Conservation (phyloP, 2,888 invertebrate genomes). For the Callyntrura guangdongensis region DNA sequence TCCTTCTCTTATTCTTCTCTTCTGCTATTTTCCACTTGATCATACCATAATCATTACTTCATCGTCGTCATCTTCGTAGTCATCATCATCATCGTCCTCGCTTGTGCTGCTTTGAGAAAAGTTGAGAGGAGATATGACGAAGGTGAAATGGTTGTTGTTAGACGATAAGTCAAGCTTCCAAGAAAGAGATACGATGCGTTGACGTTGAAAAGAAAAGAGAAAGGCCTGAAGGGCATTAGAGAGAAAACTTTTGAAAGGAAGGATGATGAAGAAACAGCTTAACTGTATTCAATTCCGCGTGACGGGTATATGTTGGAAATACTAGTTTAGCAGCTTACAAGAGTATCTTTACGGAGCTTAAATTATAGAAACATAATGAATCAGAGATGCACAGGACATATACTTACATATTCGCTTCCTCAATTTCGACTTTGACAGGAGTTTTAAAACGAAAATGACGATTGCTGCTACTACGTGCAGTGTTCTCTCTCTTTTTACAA, state of each 20-base stretch:
- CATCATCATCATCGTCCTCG: not conserved
- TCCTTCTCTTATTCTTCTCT: constrained; percentile 6
- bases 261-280: constrained; percentile 29
- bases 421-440: constrained; percentile 59
- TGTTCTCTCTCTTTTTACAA: no score
- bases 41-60: constrained; percentile 64
- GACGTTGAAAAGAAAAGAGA: constrained; percentile 44
- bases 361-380: no score
- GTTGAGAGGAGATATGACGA: constrained; percentile 4
- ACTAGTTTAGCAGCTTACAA: no score
- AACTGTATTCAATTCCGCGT: constrained; percentile 20
- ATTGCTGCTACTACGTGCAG: constrained; percentile 5
- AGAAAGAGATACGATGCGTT: not conserved
- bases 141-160: constrained; percentile 10
- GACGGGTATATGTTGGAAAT: no score
- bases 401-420: no score
- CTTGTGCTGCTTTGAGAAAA: not conserved
- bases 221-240: constrained; percentile 49
- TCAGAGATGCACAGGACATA: no score
- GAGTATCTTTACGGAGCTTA: no score
- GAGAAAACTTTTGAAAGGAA: constrained; percentile 51
- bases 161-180: constrained; percentile 38
- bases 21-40: constrained; percentile 72
- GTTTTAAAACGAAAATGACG: constrained; percentile 6
- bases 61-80: constrained; percentile 24